phyloP scores from a whole-genome alignment of 2,888 invertebrate genomes.

The Odontocerum albicorne region DNA sequence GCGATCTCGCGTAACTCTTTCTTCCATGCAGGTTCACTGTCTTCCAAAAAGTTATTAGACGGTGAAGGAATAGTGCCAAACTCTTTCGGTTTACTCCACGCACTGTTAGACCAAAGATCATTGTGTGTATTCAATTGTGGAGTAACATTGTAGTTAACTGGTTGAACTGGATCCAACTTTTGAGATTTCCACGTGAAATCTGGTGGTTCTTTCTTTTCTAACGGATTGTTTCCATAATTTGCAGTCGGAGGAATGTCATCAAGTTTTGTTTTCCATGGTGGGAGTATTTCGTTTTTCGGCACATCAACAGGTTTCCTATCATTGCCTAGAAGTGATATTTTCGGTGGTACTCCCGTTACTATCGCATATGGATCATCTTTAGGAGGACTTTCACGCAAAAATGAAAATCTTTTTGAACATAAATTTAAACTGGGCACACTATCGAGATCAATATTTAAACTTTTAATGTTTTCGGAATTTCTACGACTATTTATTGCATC shows the following conservation, averaged over 20 bases:
- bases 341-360: slow-evolving; percentile 37
- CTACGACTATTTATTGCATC: slow-evolving; percentile 9
- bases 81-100: slow-evolving; percentile 18
- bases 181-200: slow-evolving; percentile 7
- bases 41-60: slow-evolving; percentile 14
- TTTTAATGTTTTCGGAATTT: slow-evolving; percentile 29
- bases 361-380: slow-evolving; percentile 54
- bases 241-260: not conserved
- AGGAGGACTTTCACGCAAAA: slow-evolving; percentile 48
- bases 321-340: slow-evolving; percentile 22
- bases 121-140: slow-evolving; percentile 9
- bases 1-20: slow-evolving; percentile 35
- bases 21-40: slow-evolving; percentile 41
- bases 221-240: slow-evolving; percentile 8
- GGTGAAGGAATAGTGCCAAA: slow-evolving; percentile 9
- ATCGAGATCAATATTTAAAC: slow-evolving; percentile 29
- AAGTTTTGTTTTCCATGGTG: slow-evolving; percentile 25
- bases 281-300: slow-evolving; percentile 21
- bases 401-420: slow-evolving; percentile 35
- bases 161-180: not conserved
- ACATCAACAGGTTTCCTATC: slow-evolving; percentile 3
- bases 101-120: slow-evolving; percentile 21
- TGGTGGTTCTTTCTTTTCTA: not conserved
- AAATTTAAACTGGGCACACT: slow-evolving; percentile 33
- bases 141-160: slow-evolving; percentile 1